Evolutionary conservation across 1,140 invertebrate species (phyloP), one percentile per base, ranked within the genome.

Genomic region (Protaetia brevitarsis): DNA sequence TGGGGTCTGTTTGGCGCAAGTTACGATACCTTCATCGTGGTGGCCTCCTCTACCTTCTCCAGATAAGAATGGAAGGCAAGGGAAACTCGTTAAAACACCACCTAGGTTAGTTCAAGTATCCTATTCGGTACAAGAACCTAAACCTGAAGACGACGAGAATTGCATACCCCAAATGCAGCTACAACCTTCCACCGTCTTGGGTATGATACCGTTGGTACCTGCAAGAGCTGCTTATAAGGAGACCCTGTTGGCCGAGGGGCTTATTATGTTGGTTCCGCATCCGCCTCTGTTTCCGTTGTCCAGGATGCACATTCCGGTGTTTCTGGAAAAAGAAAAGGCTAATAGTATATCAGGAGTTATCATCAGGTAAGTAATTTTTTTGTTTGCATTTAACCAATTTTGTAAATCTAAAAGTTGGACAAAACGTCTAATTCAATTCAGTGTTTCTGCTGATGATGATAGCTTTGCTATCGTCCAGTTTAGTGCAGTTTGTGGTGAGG

Each of bases 201-300:
- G 86, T 7, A 82, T 83, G 31, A 87, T 94, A 11, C 88, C 89
- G 0, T 78, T 95, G 29, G 85, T 88, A 0, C 86, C 89, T 0
- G 88, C 90, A 59, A 86, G 88, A n/a, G 86, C 88, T 13, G 87
- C 88, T 2, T 95, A 94, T 72, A 87, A 92, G 69, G 91, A 95
- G 75, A 81, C 94, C 16, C 86, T 88, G 59, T 83, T 88, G 56
- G 91, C 93, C 67, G 90, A 94, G 31, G 85, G 87, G 23, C 80
- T 95, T 0, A 88, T 89, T 0, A 85, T 95, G n/a, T 79, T 95
- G n/a, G 81, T 95, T n/a, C 93, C 94, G 0, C 88, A 94, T 74
- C 88, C 89, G 27, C 89, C 92, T 0, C 79, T 95, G 2, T 95
- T 94, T 80, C 93, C 93, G 1, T 86, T 92, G 70, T 93, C 92